These are phyloP conservation scores for Anabas testudineus DNA, from an alignment of 2,797 vertebrate genomes.

Conservation along the genomic window DNA sequence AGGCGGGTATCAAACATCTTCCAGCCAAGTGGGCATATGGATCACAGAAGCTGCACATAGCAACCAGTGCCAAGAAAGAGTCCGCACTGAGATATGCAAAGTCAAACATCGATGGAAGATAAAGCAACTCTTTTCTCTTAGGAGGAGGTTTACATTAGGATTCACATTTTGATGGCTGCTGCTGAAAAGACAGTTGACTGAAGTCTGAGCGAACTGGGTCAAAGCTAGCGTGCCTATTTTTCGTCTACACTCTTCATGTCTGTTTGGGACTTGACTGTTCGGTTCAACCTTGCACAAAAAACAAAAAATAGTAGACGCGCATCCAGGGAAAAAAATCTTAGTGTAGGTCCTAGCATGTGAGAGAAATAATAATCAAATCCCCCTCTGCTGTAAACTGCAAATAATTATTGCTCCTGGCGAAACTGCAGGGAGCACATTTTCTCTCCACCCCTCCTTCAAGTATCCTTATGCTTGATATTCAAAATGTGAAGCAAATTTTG, in stretches of 20 bases:
- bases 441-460: conserved; percentile 41
- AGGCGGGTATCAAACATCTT: conserved; percentile 60
- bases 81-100: conserved; percentile 44
- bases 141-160: conserved; percentile 47
- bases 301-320: conserved; percentile 28
- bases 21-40: conserved; percentile 48
- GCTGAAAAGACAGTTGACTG: conserved; percentile 52
- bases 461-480: conserved; percentile 58
- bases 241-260: conserved; percentile 10
- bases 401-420: conserved; percentile 61
- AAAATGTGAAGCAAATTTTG: conserved; percentile 61
- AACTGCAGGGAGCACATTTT: conserved; percentile 56
- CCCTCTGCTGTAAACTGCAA: conserved; percentile 43
- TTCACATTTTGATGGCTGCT: conserved; percentile 43
- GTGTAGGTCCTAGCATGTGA: conserved; percentile 16
- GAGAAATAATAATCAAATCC: conserved; percentile 45
- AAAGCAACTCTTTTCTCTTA: conserved; percentile 41
- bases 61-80: conserved; percentile 48
- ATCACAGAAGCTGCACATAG: conserved; percentile 56
- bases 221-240: conserved; percentile 34
- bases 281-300: conserved; percentile 32
- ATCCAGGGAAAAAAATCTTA: background rate
- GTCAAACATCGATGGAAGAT: conserved; percentile 58
- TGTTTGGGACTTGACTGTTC: conserved; percentile 32
- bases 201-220: conserved; percentile 64